Evolutionary conservation across 2,113 vertebrate species (phyloP), one percentile per base, ranked within the genome.

Genomic region (Rhinichthys klamathensis): DNA sequence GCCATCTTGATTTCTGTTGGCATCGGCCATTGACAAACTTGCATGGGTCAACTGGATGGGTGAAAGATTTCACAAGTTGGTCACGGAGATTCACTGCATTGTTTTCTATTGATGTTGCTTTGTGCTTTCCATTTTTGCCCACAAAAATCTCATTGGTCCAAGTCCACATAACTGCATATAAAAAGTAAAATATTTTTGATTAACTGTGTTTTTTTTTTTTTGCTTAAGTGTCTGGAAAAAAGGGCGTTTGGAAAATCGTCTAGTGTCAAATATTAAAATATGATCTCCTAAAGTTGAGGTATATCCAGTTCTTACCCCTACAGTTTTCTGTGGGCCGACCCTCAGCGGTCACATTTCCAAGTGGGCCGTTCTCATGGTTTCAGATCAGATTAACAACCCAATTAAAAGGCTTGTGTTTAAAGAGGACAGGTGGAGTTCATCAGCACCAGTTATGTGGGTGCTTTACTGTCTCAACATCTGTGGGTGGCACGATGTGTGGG

Each of bases 391-490:
- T 41, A 63, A 80, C 60, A 25, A 12, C 13, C 18, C 75, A 74
- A 54, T 86, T 56, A 79, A 72, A 54, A 25, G 23, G 15, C 18
- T 86, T 38, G 65, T 54, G 35, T 58, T 78, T 85, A 80, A 56
- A 32, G 35, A 78, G 63, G 84, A 80, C 84, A 72, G 84, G 46
- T 85, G 83, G 83, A 78, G 73, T 67, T n/a, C 23, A 77, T 63
- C 73, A 76, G 46, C 58, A 25, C 18, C 44, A 30, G 13, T 54
- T 13, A 9, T 72, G 30, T 49, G 25, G 44, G 41, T 46, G 1
- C 38, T 74, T 56, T 41, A 38, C 41, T 60, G 76, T 61, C 61
- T 76, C 49, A 74, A 74, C 27, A 9, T 77, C 72, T 69, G 85
- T 69, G 44, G 60, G 41, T 60, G 61, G 70, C 46, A 32, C 23